These are phyloP conservation scores for Drosophila navojoa DNA, from an alignment of 1,140 invertebrate genomes.

Conservation along the genomic window DNA sequence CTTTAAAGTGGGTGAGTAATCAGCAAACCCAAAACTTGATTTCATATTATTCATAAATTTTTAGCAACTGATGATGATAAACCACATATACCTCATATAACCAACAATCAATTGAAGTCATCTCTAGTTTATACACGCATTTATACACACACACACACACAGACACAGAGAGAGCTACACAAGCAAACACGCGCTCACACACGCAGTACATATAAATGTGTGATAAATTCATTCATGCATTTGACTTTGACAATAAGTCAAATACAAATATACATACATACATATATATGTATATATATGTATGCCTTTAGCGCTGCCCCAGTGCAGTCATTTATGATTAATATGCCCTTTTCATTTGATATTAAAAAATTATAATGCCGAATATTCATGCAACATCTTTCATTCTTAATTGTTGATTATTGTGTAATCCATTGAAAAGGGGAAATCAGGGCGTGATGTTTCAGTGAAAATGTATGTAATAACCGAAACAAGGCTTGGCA, in stretches of 20 bases:
- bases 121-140: constrained; percentile 25
- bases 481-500: too few species aligned
- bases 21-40: constrained; percentile 26
- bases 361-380: neutral
- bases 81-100: neutral
- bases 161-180: neutral
- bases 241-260: constrained; percentile 65
- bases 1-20: constrained; percentile 77
- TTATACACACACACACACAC: constrained; percentile 6
- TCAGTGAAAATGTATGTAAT: too few species aligned
- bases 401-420: too few species aligned
- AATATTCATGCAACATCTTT: too few species aligned
- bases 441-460: too few species aligned
- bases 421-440: too few species aligned
- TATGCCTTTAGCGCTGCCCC: too few species aligned
- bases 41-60: constrained; percentile 9
- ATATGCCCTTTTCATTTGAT: neutral
- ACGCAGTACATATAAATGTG: constrained; percentile 21
- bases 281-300: constrained; percentile 6
- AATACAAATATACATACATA: constrained; percentile 14
- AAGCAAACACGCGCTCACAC: constrained; percentile 7
- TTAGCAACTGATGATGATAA: constrained; percentile 26
- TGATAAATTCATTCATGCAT: constrained; percentile 62
- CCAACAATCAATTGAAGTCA: neutral
- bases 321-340: too few species aligned